A percentile compares a stretch with the other conserved stretches of the same genome.
These are phyloP conservation scores for Acrobeloides nanus DNA, from an alignment of 2,888 invertebrate species.

Conservation along the genomic window DNA sequence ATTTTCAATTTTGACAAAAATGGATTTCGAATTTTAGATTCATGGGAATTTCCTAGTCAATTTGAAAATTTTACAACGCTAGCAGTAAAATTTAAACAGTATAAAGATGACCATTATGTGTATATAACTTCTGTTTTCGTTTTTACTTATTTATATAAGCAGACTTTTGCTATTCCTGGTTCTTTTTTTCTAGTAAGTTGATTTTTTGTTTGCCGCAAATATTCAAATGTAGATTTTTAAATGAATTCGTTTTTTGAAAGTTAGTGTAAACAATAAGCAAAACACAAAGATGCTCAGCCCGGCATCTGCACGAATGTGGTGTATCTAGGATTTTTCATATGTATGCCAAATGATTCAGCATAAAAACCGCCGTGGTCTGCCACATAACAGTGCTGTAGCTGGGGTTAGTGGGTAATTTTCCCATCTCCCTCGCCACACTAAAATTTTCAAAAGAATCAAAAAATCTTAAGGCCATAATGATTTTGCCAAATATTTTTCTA, in stretches of 20 bases:
- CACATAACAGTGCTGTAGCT: no score
- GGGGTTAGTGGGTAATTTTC: no score
- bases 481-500: no score
- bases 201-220: not conserved
- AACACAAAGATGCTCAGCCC: no score
- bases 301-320: no score
- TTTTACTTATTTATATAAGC: conserved; percentile 62
- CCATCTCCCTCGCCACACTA: no score
- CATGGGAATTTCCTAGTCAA: conserved; percentile 47
- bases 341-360: no score
- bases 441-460: no score
- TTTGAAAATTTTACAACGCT: conserved; percentile 52
- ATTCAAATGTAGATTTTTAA: not conserved
- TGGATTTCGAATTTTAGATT: conserved; percentile 8
- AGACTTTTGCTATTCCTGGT: conserved; percentile 64
- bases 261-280: no score
- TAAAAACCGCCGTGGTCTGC: no score
- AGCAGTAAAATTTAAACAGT: conserved; percentile 54
- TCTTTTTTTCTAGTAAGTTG: conserved; percentile 61
- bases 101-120: conserved; percentile 57
- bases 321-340: no score
- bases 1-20: not conserved
- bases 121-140: conserved; percentile 60
- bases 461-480: no score
- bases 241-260: not conserved